These are phyloP conservation scores for Bos indicus DNA, from an alignment of 2,113 vertebrate species.

Conservation along the genomic window DNA sequence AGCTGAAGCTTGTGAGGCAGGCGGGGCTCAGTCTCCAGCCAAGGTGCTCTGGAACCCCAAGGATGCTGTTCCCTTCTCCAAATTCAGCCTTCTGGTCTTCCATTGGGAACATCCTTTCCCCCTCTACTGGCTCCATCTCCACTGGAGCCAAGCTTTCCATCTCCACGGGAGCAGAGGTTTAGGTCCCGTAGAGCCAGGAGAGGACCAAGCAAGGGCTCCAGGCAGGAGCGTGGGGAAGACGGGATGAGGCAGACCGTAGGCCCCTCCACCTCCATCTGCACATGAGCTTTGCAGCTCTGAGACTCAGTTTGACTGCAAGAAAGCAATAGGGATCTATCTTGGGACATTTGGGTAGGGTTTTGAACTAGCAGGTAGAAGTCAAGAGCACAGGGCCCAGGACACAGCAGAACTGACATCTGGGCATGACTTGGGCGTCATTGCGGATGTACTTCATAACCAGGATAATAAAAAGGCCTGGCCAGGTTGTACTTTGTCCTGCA, in stretches of 20 bases:
- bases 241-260: neutral
- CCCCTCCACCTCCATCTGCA: neutral
- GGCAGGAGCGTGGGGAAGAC: neutral
- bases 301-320: neutral
- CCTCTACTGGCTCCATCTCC: neutral
- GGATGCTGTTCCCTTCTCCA: neutral
- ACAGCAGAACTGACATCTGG: neutral
- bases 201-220: neutral
- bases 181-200: neutral
- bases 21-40: neutral
- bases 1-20: fast-evolving
- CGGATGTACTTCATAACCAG: neutral
- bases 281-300: neutral
- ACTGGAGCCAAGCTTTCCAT: neutral
- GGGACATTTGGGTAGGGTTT: neutral
- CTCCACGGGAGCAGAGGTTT: neutral
- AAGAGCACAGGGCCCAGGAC: neutral
- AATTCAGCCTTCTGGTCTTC: neutral
- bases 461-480: neutral
- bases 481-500: neutral
- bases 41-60: neutral
- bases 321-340: neutral
- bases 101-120: neutral
- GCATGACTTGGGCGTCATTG: neutral
- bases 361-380: neutral